Evolutionary conservation across 2,797 vertebrate species (phyloP).

Genomic region (Myotis daubentonii): DNA sequence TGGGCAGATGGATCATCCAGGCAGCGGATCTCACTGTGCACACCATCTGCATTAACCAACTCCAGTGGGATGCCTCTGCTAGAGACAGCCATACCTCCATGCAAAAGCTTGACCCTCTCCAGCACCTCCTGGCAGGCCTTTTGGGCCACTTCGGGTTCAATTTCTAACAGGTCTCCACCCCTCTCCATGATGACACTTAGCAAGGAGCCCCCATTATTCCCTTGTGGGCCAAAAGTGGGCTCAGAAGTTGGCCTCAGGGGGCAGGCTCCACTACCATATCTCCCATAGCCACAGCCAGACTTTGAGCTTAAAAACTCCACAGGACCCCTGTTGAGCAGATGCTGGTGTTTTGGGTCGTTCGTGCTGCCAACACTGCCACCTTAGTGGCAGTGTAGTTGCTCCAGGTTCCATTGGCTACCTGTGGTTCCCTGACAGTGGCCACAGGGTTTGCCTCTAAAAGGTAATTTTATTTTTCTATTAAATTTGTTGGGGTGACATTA

Average conservation of each 20-base stretch:
- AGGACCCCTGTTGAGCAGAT: background rate
- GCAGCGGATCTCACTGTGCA: constrained; percentile 77
- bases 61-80: background rate
- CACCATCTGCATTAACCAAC: constrained; percentile 81
- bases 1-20: constrained; percentile 66
- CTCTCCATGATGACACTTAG: constrained; percentile 92
- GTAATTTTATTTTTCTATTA: background rate
- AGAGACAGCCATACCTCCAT: background rate
- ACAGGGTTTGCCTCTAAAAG: background rate
- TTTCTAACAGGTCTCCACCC: constrained; percentile 89
- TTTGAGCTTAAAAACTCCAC: constrained; percentile 72
- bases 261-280: constrained; percentile 77
- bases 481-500: too few relatives aligned
- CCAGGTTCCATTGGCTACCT: background rate
- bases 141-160: constrained; percentile 93
- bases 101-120: constrained; percentile 91
- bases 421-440: background rate
- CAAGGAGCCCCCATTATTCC: constrained; percentile 80
- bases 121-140: constrained; percentile 94
- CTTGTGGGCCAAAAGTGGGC: constrained; percentile 74
- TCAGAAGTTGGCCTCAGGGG: constrained; percentile 60
- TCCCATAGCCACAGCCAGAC: constrained; percentile 81
- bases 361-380: too few relatives aligned
- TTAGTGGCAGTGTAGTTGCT: too few relatives aligned
- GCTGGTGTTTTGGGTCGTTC: background rate